Percentiles rank a stretch among this genome's conserved stretches.
Conservation (phyloP, 2,888 invertebrate genomes). For the Actias luna region DNA sequence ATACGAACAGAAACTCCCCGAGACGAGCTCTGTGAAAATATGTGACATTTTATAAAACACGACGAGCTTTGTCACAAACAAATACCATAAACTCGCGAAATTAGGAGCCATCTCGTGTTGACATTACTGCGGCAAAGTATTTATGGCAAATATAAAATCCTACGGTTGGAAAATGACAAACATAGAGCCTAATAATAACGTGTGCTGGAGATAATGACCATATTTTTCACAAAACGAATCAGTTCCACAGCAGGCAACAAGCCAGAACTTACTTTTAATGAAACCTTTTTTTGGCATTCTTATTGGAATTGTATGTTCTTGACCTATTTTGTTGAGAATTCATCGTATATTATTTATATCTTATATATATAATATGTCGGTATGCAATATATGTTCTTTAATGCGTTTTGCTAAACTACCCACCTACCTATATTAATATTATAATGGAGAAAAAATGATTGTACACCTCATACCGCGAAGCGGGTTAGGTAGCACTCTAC, state of each 20-base stretch:
- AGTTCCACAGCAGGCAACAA: constrained; percentile 1
- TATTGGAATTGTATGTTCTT: not conserved
- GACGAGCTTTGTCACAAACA: constrained; percentile 3
- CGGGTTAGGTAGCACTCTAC: too few relatives aligned
- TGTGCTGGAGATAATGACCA: not conserved
- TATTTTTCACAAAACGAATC: constrained; percentile 9
- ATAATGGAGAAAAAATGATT: too few relatives aligned
- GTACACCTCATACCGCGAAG: too few relatives aligned
- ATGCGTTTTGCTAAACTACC: too few relatives aligned
- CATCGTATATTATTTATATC: not conserved
- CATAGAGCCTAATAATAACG: constrained; percentile 6
- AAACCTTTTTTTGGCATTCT: constrained; percentile 1
- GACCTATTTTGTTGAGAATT: not conserved
- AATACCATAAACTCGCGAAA: constrained; percentile 10
- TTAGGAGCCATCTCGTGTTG: not conserved
- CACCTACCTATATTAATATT: too few relatives aligned
- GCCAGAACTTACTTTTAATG: constrained; percentile 2
- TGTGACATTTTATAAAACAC: not conserved
- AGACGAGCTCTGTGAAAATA: constrained; percentile 1
- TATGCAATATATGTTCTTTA: too few relatives aligned
- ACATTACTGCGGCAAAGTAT: constrained; percentile 3
- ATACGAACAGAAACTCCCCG: not conserved
- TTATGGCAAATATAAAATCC: constrained; percentile 9
- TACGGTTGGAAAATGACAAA: not conserved
- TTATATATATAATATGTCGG: too few relatives aligned